Evolutionary conservation across 1,140 invertebrate species (phyloP).

Genomic region (Psix sp.): DNA sequence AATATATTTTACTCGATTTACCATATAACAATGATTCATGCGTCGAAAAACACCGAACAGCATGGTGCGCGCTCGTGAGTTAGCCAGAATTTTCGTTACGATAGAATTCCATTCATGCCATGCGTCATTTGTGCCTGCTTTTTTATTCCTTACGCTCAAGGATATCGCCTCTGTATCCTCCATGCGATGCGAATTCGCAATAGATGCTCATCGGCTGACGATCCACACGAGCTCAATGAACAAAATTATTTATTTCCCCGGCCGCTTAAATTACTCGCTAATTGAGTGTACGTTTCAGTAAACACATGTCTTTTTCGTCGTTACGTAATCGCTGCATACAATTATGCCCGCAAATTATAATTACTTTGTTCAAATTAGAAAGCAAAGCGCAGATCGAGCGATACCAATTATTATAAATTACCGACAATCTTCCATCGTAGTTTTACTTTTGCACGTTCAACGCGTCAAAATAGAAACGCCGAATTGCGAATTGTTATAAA

Average conservation of each 20-base stretch:
- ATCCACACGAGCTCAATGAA: no score
- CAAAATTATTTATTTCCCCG: no score
- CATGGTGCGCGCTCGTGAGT: background rate
- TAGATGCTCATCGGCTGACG: no score
- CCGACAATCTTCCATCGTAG: slow-evolving; percentile 1
- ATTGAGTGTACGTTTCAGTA: no score
- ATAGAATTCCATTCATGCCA: slow-evolving; percentile 12
- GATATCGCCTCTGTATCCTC: background rate
- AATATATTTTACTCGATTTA: slow-evolving; percentile 32
- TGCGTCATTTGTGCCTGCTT: background rate
- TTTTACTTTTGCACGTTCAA: slow-evolving; percentile 6
- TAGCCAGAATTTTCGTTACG: slow-evolving; percentile 4
- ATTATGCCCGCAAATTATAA: slow-evolving; percentile 12
- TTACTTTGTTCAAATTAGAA: slow-evolving; percentile 35
- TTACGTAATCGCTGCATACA: slow-evolving; percentile 17
- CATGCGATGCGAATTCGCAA: no score
- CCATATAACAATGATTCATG: slow-evolving; percentile 18
- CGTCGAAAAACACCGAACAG: slow-evolving; percentile 22
- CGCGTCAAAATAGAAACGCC: no score
- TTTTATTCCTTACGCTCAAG: background rate
- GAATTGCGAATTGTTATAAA: no score
- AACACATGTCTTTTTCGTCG: background rate
- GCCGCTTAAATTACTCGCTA: no score
- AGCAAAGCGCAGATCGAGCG: slow-evolving; percentile 29
- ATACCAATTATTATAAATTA: slow-evolving; percentile 1